Evolutionary conservation across 2,113 vertebrate genomes (phyloP).

Genomic region (Entomyzon cyanotis): DNA sequence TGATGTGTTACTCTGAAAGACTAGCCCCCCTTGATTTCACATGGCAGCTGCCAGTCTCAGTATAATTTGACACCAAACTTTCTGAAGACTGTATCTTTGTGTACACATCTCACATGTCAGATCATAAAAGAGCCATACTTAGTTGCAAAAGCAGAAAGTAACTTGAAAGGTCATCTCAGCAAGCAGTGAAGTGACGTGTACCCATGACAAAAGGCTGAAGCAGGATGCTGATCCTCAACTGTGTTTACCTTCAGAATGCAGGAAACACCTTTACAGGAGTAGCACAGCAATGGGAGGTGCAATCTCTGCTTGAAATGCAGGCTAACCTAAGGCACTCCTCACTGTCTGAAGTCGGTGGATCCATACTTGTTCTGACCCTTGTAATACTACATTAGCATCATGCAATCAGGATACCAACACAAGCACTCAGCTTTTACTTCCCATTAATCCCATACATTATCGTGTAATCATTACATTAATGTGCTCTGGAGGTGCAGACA

Average conservation of each 20-base stretch:
- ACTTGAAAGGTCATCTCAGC: not conserved
- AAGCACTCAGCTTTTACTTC: not conserved
- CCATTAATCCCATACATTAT: not conserved
- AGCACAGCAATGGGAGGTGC: accelerated
- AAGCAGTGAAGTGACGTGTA: not conserved
- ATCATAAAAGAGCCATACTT: not conserved
- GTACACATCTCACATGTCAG: not conserved
- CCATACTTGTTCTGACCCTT: not conserved
- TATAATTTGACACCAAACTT: not conserved
- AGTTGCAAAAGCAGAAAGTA: not conserved
- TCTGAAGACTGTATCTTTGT: not conserved
- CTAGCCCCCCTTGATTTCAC: not conserved
- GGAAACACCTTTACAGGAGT: not conserved
- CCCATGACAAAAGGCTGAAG: not conserved
- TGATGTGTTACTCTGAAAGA: not conserved
- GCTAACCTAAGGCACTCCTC: not conserved
- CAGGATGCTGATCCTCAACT: not conserved
- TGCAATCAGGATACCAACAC: not conserved
- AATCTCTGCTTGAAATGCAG: not conserved
- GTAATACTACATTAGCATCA: not conserved
- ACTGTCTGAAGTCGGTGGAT: not conserved
- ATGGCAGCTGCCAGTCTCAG: not conserved
- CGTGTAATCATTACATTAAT: not conserved
- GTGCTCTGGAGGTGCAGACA: not conserved
- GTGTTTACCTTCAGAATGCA: not conserved